Evolutionary conservation across 2,113 vertebrate species (phyloP), one percentile per base, ranked within the genome.

Genomic region (Hydrochoerus hydrochaeris): DNA sequence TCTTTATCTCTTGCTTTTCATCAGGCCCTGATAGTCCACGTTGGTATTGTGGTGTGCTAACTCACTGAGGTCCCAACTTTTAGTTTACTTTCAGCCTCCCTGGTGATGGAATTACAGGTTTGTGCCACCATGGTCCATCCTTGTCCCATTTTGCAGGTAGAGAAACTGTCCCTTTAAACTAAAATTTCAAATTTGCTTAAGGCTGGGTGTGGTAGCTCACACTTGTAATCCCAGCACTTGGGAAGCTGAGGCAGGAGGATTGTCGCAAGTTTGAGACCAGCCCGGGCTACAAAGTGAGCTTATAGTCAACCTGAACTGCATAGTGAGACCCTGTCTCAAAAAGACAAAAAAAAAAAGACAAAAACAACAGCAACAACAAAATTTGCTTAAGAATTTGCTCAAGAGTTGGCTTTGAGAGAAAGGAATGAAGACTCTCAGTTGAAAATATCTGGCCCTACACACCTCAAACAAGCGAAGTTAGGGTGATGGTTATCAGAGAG

Each of bases 161-260:
- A 19, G 38, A 94, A 82, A 94, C 62, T 67, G 13, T 41, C 75
- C 46, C 65, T 41, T 81, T 90, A 95, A 89, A 85, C 60, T 38
- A 69, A 69, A 13, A 58, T 69, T 90, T 75, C 81, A 97, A 77
- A 83, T 93, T 94, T 94, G 52, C 65, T 92, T 41, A 41, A 41
- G 54, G 54, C 17, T 57, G 54, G 16, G 17, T 16, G 16, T 20
- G 4, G 54, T 57, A 19, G 54, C 17, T 1, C 54, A 57, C 54
- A 57, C 54, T 19, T 57, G 54, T 57, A 57, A 57, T 57, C 17
- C 54, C 54, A 57, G 54, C 54, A 57, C 17, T 19, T 19, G 16
- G 54, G 17, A 57, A 17, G 54, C 54, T 57, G 54, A 57, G 16
- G 12, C 52, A 54, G 52, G 54, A 57, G 17, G 54, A 20, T 57